Conservation (phyloP, 2,113 vertebrate genomes). For the crab-eating macaque (Macaca fascicularis) region T2T-MFA8v1.1 NC_088385.1:60779501-60780000, state of each 20-base stretch:
- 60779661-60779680: not conserved
- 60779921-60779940: not conserved
- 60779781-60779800: not conserved
- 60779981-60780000: not conserved
- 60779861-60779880: not conserved
- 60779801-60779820: not conserved
- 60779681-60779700: not conserved
- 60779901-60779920: not conserved
- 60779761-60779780: not conserved
- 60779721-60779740: not conserved
- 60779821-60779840: not conserved
- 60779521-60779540: not conserved
- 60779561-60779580: not conserved
- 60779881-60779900: not conserved
- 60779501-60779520: not conserved
- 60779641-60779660: not conserved
- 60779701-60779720: not conserved
- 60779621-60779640: not conserved
- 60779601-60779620: not conserved
- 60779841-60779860: not conserved
- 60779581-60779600: not conserved
- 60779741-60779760: conserved; percentile 7
- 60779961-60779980: not conserved
- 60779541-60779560: not conserved
- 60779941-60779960: not conserved